Conservation (phyloP, 2,888 invertebrate species). For the Melipona beecheii region DNA sequence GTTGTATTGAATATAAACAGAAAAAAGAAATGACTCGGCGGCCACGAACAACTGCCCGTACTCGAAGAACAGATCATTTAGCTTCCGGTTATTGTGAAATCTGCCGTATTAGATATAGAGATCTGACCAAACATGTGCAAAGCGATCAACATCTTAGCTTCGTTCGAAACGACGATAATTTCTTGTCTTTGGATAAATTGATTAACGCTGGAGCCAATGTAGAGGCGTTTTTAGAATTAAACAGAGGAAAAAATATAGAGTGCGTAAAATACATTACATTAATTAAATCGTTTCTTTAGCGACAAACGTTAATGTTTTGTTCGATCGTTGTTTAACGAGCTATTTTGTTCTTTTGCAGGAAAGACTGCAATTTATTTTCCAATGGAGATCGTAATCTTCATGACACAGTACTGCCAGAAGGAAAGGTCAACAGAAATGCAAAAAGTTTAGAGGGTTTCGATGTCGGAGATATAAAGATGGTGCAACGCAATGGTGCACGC, state of each 20-base stretch:
- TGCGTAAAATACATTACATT: conserved; percentile 56
- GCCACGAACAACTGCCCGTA: conserved; percentile 81
- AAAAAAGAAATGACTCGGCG: conserved; percentile 84
- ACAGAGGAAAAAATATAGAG: conserved; percentile 84
- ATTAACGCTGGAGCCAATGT: conserved; percentile 89
- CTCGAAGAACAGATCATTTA: conserved; percentile 82
- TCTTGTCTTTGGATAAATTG: conserved; percentile 90
- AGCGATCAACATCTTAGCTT: conserved; percentile 91
- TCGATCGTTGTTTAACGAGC: conserved; percentile 7
- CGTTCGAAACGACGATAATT: conserved; percentile 90
- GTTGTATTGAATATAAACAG: conserved; percentile 65
- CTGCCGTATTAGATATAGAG: conserved; percentile 90
- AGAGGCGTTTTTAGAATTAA: conserved; percentile 88
- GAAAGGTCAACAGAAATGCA: conserved; percentile 71
- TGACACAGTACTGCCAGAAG: conserved; percentile 73
- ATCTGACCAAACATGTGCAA: conserved; percentile 89
- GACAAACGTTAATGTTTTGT: not conserved
- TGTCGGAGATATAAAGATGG: conserved; percentile 80
- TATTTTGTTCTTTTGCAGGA: conserved; percentile 67
- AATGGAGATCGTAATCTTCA: conserved; percentile 78
- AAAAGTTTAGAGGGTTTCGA: conserved; percentile 74
- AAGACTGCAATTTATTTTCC: conserved; percentile 79
- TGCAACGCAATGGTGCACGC: conserved; percentile 82
- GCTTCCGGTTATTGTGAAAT: conserved; percentile 91
- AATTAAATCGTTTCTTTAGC: not conserved